These are phyloP conservation scores for Timandra comae DNA, from an alignment of 2,888 invertebrate species.

Conservation along the genomic window DNA sequence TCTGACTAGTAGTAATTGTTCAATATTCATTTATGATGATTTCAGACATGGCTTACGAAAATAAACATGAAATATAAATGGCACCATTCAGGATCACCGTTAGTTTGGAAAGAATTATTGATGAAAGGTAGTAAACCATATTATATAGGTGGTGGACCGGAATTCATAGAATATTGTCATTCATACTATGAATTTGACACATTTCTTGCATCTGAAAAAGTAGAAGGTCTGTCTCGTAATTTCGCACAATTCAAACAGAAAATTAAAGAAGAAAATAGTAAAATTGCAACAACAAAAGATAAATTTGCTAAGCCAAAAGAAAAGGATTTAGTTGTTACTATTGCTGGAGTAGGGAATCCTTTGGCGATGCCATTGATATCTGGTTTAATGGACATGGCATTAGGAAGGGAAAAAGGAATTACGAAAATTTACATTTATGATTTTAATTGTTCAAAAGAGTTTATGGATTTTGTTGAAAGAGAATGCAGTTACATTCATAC, in stretches of 20 bases:
- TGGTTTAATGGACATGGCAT: conserved; percentile 42
- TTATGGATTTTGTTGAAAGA: conserved; percentile 46
- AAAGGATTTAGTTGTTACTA: conserved; percentile 39
- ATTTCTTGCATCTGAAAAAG: conserved; percentile 43
- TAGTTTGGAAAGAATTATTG: conserved; percentile 79
- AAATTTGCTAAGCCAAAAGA: conserved; percentile 13
- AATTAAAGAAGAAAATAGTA: conserved; percentile 21
- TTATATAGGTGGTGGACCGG: conserved; percentile 76
- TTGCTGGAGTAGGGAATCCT: conserved; percentile 50
- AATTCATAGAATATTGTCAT: conserved; percentile 79
- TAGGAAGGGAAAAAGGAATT: conserved; percentile 30
- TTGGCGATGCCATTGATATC: conserved; percentile 52
- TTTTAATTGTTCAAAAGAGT: conserved; percentile 31
- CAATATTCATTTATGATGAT: too few species aligned
- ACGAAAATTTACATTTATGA: conserved; percentile 56
- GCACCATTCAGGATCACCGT: conserved; percentile 72
- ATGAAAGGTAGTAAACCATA: conserved; percentile 71
- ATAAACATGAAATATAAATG: conserved; percentile 72
- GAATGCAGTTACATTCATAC: conserved; percentile 49
- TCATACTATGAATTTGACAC: conserved; percentile 74
- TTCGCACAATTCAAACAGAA: conserved; percentile 44
- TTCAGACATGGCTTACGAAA: conserved; percentile 69
- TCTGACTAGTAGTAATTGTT: too few species aligned
- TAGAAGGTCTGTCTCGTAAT: conserved; percentile 40
- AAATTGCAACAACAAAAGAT: conserved; percentile 2